These are phyloP conservation scores for Drosophila equinoxialis DNA, from an alignment of 1,140 invertebrate genomes.

Conservation along the genomic window DNA sequence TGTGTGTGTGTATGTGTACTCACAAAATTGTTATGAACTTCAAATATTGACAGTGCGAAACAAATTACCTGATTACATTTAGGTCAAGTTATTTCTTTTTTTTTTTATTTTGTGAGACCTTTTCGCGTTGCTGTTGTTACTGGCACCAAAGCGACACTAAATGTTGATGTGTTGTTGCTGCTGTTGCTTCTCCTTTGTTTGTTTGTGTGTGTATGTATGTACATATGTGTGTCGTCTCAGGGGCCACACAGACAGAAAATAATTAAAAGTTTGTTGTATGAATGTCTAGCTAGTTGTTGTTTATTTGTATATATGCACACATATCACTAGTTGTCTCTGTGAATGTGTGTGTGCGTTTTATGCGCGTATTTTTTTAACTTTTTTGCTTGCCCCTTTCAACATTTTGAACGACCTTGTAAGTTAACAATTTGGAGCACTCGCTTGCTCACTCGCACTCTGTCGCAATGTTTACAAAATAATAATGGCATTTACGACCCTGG, in stretches of 20 bases:
- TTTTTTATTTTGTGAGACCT: background rate
- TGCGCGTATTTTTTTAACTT: slow-evolving; percentile 48
- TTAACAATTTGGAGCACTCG: slow-evolving; percentile 73
- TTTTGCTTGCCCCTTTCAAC: slow-evolving; percentile 25
- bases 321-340: background rate
- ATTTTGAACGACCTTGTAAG: slow-evolving; percentile 70
- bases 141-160: slow-evolving; percentile 55
- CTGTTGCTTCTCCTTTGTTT: slow-evolving; percentile 42
- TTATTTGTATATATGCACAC: slow-evolving; percentile 35
- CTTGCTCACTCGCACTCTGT: slow-evolving; percentile 37
- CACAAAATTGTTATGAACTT: slow-evolving; percentile 73
- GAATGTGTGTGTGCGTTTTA: slow-evolving; percentile 30
- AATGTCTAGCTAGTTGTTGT: slow-evolving; percentile 55
- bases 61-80: slow-evolving; percentile 78
- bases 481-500: slow-evolving; percentile 77
- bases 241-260: slow-evolving; percentile 66
- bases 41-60: slow-evolving; percentile 72
- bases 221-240: slow-evolving; percentile 41
- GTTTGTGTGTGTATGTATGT: background rate
- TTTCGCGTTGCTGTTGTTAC: background rate
- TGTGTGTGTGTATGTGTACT: slow-evolving; percentile 40
- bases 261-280: slow-evolving; percentile 70
- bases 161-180: slow-evolving; percentile 49
- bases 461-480: slow-evolving; percentile 79
- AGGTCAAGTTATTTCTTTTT: slow-evolving; percentile 65